These are phyloP conservation scores for Creontiades dilutus DNA, from an alignment of 2,888 invertebrate genomes.

Conservation along the genomic window DNA sequence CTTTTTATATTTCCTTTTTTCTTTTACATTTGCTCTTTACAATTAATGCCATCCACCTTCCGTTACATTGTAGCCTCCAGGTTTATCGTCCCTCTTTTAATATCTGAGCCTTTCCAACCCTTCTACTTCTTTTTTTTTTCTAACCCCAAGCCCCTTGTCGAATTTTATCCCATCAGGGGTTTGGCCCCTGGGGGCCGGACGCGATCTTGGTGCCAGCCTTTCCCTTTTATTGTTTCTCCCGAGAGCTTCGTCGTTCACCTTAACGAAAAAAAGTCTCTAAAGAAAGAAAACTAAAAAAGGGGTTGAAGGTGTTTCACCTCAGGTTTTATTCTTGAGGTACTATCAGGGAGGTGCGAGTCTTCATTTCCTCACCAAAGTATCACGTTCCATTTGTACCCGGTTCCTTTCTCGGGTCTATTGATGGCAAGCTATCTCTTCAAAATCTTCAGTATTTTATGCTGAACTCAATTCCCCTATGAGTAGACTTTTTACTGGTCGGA, in stretches of 20 bases:
- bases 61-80: constrained; percentile 71
- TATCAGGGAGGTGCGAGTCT: constrained; percentile 21
- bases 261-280: neutral
- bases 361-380: neutral
- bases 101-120: constrained; percentile 63
- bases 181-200: constrained; percentile 65
- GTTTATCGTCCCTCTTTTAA: constrained; percentile 71
- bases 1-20: constrained; percentile 24
- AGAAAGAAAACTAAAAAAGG: constrained; percentile 33
- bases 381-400: neutral
- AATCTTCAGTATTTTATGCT: no score
- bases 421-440: no score
- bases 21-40: constrained; percentile 71
- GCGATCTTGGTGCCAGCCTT: constrained; percentile 55
- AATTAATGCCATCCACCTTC: constrained; percentile 72
- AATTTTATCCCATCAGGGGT: constrained; percentile 63
- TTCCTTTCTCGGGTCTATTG: no score
- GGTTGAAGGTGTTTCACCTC: constrained; percentile 40
- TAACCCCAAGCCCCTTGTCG: constrained; percentile 59
- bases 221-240: constrained; percentile 60
- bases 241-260: constrained; percentile 40
- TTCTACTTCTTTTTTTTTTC: constrained; percentile 40
- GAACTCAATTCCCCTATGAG: no score
- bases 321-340: constrained; percentile 21
- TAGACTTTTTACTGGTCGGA: no score